Conservation (phyloP, 1,140 invertebrate genomes). For the Atta colombica region DNA sequence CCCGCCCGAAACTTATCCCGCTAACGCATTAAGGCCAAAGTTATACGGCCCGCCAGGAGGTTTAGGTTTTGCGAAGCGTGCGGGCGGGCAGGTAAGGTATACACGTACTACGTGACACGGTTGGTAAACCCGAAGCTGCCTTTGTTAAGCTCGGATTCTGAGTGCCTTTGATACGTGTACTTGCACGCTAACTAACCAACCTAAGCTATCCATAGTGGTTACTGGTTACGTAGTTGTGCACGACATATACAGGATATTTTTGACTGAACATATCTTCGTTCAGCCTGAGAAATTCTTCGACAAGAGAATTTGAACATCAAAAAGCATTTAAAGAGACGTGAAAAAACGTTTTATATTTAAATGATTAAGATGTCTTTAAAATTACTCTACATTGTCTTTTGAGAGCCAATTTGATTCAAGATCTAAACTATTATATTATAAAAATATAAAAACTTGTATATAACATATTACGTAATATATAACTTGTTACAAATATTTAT, state of each 20-base stretch:
- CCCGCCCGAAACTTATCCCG: constrained; percentile 80
- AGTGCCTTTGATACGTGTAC: constrained; percentile 87
- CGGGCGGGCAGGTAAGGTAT: constrained; percentile 84
- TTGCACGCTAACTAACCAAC: constrained; percentile 87
- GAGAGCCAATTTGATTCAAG: background rate
- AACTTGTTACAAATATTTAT: background rate
- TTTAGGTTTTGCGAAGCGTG: constrained; percentile 83
- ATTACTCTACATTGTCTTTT: background rate
- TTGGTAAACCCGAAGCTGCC: constrained; percentile 85
- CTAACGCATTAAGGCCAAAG: constrained; percentile 83
- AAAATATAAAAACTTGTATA: background rate
- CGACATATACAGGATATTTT: constrained; percentile 50
- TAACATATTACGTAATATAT: background rate
- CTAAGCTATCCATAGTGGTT: constrained; percentile 82
- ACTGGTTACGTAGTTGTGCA: constrained; percentile 52
- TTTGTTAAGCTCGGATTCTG: constrained; percentile 87
- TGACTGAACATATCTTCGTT: background rate
- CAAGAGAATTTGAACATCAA: background rate
- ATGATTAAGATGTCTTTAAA: background rate
- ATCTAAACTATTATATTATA: background rate
- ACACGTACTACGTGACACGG: constrained; percentile 86
- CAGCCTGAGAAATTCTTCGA: background rate
- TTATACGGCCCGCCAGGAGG: constrained; percentile 80
- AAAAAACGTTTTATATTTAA: background rate
- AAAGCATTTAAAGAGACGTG: background rate